These are phyloP conservation scores for Hydra vulgaris DNA, from an alignment of 30 jellyfish, hydroid and myxozoan genomes.

Conservation along the genomic window DNA sequence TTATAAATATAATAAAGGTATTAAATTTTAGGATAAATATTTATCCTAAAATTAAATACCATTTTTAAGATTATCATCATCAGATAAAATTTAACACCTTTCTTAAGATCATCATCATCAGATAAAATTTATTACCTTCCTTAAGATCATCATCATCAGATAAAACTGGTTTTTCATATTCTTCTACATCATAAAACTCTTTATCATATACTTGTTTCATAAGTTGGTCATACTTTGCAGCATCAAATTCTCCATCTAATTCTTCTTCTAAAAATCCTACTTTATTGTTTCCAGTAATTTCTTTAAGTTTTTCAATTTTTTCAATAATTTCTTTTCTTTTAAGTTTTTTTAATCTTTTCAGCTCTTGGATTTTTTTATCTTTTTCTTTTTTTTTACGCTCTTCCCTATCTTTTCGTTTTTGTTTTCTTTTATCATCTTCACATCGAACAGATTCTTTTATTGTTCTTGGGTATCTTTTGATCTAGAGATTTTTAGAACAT, in stretches of 20 bases:
- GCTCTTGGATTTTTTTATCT: conserved; percentile 61
- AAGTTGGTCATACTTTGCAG: conserved; percentile 61
- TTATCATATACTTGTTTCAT: conserved; percentile 68
- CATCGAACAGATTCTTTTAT: conserved; percentile 70
- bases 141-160: conserved; percentile 50
- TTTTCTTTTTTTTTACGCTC: conserved; percentile 83
- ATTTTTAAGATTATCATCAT: neutral
- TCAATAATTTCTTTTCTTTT: conserved; percentile 87
- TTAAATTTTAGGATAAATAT: neutral
- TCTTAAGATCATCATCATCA: neutral
- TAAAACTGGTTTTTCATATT: conserved; percentile 61
- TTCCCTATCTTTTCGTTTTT: conserved; percentile 61
- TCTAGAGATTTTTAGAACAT: conserved; percentile 18
- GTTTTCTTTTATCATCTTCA: conserved; percentile 60
- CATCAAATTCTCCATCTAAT: conserved; percentile 88
- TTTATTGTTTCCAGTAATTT: conserved; percentile 82
- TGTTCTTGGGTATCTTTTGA: conserved; percentile 78
- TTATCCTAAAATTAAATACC: neutral
- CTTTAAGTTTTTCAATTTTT: conserved; percentile 77
- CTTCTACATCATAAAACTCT: conserved; percentile 53
- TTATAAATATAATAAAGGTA: neutral
- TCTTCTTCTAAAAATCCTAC: conserved; percentile 94
- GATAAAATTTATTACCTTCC: conserved; percentile 50
- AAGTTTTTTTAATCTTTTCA: conserved; percentile 60
- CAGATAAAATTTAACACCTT: too few species aligned